Percentiles rank a stretch among this genome's conserved stretches.
Conservation (phyloP, 2,888 invertebrate species). For the Drosophila macrothrix region DNA sequence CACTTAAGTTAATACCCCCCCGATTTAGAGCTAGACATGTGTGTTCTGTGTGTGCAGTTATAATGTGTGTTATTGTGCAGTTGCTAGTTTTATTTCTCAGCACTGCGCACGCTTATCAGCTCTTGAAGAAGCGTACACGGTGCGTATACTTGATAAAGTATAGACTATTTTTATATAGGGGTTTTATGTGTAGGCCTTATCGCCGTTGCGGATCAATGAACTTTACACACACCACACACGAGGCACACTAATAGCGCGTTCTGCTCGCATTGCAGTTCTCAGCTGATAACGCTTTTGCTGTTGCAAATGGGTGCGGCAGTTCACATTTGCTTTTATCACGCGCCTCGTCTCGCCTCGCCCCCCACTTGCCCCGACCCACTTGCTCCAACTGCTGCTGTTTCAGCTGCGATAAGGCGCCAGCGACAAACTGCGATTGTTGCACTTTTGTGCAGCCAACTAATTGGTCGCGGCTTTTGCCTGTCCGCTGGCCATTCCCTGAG, state of each 20-base stretch:
- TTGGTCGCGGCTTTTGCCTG: conserved; percentile 51
- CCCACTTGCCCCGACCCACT: background rate
- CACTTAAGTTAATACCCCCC: conserved; percentile 82
- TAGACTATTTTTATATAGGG: conserved; percentile 53
- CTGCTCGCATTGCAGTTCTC: conserved; percentile 41
- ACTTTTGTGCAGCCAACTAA: conserved; percentile 57
- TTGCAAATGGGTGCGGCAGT: conserved; percentile 47
- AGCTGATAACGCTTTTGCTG: conserved; percentile 55
- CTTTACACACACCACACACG: conserved; percentile 45
- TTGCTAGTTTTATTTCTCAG: conserved; percentile 7
- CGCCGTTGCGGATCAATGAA: conserved; percentile 73
- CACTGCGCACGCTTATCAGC: conserved; percentile 25
- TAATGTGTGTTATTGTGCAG: conserved; percentile 42
- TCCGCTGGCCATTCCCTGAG: conserved; percentile 22
- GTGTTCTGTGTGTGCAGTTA: conserved; percentile 19
- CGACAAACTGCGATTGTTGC: conserved; percentile 33
- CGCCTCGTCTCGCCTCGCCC: background rate
- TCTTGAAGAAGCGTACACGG: conserved; percentile 30
- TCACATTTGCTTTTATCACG: conserved; percentile 53
- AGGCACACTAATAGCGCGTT: conserved; percentile 37
- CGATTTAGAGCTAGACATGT: conserved; percentile 72
- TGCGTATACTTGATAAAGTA: conserved; percentile 62
- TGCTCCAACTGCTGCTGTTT: background rate
- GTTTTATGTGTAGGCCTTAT: conserved; percentile 48
- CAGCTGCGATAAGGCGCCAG: conserved; percentile 38